Conservation (phyloP, 1,140 invertebrate genomes). For the Campoletis sonorensis region DNA sequence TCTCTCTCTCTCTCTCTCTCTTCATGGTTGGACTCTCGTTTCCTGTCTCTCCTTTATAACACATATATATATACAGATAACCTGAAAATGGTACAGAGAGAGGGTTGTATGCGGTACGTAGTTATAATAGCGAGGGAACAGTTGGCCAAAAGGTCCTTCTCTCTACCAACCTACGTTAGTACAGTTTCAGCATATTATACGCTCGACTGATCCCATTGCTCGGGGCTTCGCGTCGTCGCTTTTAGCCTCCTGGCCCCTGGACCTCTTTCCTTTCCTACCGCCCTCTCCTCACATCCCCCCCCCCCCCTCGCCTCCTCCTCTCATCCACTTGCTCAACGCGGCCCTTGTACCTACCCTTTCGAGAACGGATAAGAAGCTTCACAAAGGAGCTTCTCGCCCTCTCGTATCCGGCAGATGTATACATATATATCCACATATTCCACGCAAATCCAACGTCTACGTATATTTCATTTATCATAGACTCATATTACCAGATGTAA, state of each 20-base stretch:
- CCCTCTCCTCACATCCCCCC: no score
- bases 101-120: slow-evolving; percentile 28
- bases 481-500: no score
- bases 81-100: background rate
- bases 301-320: background rate
- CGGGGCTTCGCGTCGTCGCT: slow-evolving; percentile 22
- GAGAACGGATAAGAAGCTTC: slow-evolving; percentile 7
- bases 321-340: no score
- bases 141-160: slow-evolving; percentile 33
- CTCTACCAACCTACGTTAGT: slow-evolving; percentile 13
- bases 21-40: background rate
- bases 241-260: background rate
- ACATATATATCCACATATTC: no score
- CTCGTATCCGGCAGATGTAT: background rate
- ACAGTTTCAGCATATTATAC: slow-evolving; percentile 40
- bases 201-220: slow-evolving; percentile 43
- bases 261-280: background rate
- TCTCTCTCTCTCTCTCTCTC: background rate
- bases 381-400: slow-evolving; percentile 15
- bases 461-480: no score
- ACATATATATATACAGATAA: no score
- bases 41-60: background rate
- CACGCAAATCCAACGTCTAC: no score
- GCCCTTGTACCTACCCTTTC: no score
- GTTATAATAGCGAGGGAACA: slow-evolving; percentile 37